Conservation (phyloP, 2,797 vertebrate genomes). For the Lophotriccus pileatus region DNA sequence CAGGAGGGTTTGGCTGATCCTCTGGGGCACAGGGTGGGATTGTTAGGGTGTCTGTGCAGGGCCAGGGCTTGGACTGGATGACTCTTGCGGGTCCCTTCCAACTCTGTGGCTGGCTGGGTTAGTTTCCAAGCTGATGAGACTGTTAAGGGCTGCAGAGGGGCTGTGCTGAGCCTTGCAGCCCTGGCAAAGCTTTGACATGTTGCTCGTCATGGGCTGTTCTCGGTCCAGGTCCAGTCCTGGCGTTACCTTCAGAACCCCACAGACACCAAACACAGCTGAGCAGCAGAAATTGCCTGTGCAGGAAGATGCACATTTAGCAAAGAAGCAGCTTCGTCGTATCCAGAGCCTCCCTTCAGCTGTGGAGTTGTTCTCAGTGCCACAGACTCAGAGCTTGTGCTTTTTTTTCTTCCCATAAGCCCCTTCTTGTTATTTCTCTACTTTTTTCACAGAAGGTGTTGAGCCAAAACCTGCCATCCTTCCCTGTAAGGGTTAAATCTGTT, state of each 20-base stretch:
- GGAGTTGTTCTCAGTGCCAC: background rate
- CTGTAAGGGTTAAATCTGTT: background rate
- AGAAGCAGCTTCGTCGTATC: background rate
- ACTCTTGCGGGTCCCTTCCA: background rate
- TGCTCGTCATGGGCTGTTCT: background rate
- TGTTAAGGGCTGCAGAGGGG: background rate
- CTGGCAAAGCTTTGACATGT: background rate
- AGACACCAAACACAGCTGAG: background rate
- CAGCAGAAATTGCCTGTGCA: background rate
- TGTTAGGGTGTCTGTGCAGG: background rate
- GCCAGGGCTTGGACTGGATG: accelerated
- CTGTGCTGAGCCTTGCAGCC: background rate
- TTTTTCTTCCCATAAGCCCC: background rate
- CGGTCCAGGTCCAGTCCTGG: background rate
- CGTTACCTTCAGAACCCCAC: background rate
- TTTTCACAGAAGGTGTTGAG: background rate
- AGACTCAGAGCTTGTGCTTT: background rate
- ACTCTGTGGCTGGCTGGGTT: background rate
- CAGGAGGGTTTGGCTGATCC: too few relatives aligned
- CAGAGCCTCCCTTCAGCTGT: background rate
- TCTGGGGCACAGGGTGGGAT: background rate
- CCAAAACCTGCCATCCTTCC: background rate
- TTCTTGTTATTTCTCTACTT: background rate
- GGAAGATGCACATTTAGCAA: background rate
- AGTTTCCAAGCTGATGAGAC: background rate